phyloP scores from a whole-genome alignment of 30 jellyfish, hydroid and myxozoan species.

The Pelagia noctiluca region DNA sequence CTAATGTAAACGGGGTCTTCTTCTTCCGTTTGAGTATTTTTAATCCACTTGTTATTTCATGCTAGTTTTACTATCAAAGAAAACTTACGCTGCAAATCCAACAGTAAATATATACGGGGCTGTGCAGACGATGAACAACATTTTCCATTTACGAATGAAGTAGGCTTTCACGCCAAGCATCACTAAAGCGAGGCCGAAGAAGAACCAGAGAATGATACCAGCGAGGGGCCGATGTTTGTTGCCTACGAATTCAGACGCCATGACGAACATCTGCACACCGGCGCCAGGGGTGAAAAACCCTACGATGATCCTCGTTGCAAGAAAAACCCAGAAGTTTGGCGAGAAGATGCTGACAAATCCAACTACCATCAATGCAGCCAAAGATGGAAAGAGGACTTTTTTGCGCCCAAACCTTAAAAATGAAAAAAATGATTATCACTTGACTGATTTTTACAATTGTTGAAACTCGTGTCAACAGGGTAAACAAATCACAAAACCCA shows the following conservation, averaged over 20 bases:
- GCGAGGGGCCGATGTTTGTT: slow-evolving; percentile 82
- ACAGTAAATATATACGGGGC: slow-evolving; percentile 81
- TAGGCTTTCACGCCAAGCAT: slow-evolving; percentile 87
- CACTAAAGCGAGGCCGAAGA: slow-evolving; percentile 74
- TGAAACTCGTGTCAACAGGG: too few relatives aligned
- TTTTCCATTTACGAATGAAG: slow-evolving; percentile 82
- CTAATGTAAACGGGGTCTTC: too few relatives aligned
- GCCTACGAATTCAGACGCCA: slow-evolving; percentile 90
- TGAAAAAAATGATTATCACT: too few relatives aligned
- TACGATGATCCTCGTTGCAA: slow-evolving; percentile 49
- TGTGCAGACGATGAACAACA: slow-evolving; percentile 67
- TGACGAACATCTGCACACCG: slow-evolving; percentile 67
- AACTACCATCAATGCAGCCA: slow-evolving; percentile 43
- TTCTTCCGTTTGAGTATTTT: too few relatives aligned
- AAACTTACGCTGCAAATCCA: slow-evolving; percentile 72
- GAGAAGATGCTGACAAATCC: slow-evolving; percentile 77
- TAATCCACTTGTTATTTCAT: too few relatives aligned
- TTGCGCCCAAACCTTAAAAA: slow-evolving; percentile 84
- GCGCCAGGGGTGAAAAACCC: slow-evolving; percentile 92
- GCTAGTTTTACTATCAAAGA: too few relatives aligned
- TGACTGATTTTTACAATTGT: too few relatives aligned
- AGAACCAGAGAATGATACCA: slow-evolving; percentile 79
- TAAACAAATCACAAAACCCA: too few relatives aligned
- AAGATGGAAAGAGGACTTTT: slow-evolving; percentile 72
- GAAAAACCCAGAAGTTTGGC: slow-evolving; percentile 69